A percentile compares a stretch with the other conserved stretches of the same genome.
phyloP scores from a whole-genome alignment of 2,113 vertebrate species.

The Sapayoa aenigma region DNA sequence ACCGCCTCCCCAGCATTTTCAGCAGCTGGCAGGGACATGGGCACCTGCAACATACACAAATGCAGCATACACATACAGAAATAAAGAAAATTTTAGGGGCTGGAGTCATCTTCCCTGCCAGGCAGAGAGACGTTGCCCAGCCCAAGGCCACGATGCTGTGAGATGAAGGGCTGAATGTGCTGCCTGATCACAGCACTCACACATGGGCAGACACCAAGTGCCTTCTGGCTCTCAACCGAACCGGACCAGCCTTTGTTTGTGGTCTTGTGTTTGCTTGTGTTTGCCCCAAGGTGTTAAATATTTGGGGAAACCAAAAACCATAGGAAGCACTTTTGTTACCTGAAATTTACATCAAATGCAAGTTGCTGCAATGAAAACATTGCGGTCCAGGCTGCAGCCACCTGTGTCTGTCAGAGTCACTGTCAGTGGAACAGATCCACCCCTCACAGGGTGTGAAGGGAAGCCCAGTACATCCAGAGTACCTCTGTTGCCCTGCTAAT shows the following conservation, averaged over 20 bases:
- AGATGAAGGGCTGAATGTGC: fast-evolving
- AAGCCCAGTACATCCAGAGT: neutral
- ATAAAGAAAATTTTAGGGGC: fast-evolving
- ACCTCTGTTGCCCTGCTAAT: neutral
- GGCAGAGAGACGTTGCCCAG: neutral
- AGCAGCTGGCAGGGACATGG: slow-evolving; percentile 19
- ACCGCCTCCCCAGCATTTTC: slow-evolving; percentile 7
- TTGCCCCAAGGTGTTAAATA: neutral
- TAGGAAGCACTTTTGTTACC: neutral
- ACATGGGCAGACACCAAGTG: fast-evolving
- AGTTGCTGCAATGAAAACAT: fast-evolving
- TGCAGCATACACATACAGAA: fast-evolving
- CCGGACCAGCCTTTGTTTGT: neutral
- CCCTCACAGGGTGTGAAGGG: fast-evolving
- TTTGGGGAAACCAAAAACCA: neutral
- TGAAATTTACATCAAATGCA: neutral
- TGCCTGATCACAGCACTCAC: fast-evolving
- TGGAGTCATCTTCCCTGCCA: fast-evolving
- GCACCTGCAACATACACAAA: neutral
- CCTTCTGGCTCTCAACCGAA: fast-evolving
- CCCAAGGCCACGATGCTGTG: neutral
- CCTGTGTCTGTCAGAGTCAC: neutral
- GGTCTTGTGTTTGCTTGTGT: neutral
- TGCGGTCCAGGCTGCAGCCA: neutral
- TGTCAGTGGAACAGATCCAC: neutral